Percentiles rank a stretch among this genome's conserved stretches.
phyloP scores from a whole-genome alignment of 2,797 vertebrate genomes.

The Myripristis murdjan region DNA sequence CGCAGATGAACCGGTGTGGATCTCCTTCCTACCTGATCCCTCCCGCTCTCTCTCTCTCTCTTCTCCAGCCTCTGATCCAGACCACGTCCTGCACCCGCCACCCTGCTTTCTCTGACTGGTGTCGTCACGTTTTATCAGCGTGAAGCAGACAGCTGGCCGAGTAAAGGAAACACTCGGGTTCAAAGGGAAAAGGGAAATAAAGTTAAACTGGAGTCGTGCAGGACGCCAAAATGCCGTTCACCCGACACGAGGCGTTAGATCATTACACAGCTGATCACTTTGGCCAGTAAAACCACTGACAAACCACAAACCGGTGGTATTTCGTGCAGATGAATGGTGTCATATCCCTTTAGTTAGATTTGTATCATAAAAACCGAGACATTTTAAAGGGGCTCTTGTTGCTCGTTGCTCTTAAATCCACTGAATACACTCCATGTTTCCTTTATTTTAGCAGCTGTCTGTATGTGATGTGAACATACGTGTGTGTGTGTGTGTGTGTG shows the following conservation, averaged over 20 bases:
- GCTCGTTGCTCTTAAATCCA: too few species aligned
- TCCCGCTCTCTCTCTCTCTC: background rate
- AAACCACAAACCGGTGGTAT: background rate
- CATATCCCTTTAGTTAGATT: too few species aligned
- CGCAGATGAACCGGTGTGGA: slow-evolving; percentile 18
- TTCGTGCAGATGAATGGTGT: background rate
- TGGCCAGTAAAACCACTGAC: too few species aligned
- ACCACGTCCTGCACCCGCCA: slow-evolving; percentile 12
- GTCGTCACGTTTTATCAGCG: background rate
- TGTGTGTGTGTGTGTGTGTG: too few species aligned
- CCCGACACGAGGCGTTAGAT: too few species aligned
- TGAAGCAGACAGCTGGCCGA: slow-evolving; percentile 12
- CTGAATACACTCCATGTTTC: slow-evolving; percentile 14
- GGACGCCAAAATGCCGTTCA: too few species aligned
- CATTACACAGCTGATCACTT: background rate
- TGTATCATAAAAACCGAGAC: too few species aligned
- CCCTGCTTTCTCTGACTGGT: background rate
- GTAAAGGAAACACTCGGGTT: slow-evolving; percentile 45
- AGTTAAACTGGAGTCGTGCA: too few species aligned
- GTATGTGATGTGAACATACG: background rate
- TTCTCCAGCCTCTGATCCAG: slow-evolving; percentile 51
- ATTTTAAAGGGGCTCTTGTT: too few species aligned
- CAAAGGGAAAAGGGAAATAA: too few species aligned
- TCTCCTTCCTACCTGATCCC: slow-evolving; percentile 5
- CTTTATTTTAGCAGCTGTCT: slow-evolving; percentile 27